These are phyloP conservation scores for Rhynchonycteris naso DNA, from an alignment of 2,797 vertebrate species.

Conservation along the genomic window DNA sequence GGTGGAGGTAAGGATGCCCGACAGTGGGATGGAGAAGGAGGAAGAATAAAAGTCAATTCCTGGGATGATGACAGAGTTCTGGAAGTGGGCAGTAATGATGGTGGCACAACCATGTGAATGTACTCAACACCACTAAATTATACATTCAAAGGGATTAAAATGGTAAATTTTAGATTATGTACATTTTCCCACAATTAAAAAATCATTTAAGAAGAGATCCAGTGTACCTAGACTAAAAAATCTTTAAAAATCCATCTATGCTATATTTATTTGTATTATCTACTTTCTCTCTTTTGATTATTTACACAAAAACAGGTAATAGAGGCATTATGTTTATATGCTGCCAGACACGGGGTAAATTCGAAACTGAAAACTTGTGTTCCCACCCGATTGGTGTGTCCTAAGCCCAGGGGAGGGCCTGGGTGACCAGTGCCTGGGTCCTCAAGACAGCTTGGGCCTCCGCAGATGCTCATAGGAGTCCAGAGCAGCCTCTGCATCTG, in stretches of 20 bases:
- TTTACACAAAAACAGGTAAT: not conserved
- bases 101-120: not conserved
- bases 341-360: not conserved
- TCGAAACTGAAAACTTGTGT: not conserved
- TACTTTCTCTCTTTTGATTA: not conserved
- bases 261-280: not conserved
- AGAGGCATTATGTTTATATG: not conserved
- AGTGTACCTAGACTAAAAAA: not conserved
- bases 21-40: not conserved
- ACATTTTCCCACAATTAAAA: constrained; percentile 10
- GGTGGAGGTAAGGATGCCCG: not conserved
- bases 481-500: not conserved
- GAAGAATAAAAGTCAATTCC: constrained; percentile 4
- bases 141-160: not conserved
- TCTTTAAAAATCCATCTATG: not conserved
- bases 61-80: not conserved
- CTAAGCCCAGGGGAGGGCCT: not conserved
- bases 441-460: not conserved
- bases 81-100: not conserved
- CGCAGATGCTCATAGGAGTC: not conserved
- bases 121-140: not conserved
- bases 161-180: not conserved
- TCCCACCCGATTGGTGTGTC: not conserved
- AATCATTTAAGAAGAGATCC: not conserved
- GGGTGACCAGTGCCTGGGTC: not conserved